These are phyloP conservation scores for Semotilus atromaculatus DNA, from an alignment of 2,797 vertebrate genomes.

Conservation along the genomic window DNA sequence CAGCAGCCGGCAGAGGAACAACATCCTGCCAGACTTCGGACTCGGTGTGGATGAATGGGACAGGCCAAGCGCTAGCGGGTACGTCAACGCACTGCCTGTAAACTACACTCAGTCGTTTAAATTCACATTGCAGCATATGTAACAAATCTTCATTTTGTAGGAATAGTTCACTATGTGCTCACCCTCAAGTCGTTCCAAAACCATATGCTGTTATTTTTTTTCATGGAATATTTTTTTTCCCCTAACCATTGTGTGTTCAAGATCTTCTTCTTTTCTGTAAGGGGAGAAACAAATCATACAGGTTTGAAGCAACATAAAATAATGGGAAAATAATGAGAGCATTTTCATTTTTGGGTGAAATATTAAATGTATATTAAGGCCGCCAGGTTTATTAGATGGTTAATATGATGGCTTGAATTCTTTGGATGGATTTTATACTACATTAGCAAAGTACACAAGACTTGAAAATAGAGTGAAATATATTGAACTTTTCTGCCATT, in stretches of 20 bases:
- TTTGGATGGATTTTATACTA: slow-evolving; percentile 1
- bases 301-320: background rate
- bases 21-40: slow-evolving; percentile 86
- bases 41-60: slow-evolving; percentile 94
- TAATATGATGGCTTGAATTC: slow-evolving; percentile 1
- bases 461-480: background rate
- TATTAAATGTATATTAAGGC: background rate
- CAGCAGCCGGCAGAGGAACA: slow-evolving; percentile 79
- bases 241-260: background rate
- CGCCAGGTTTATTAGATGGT: background rate
- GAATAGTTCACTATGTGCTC: background rate
- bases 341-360: background rate
- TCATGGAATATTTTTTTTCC: background rate
- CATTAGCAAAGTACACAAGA: slow-evolving; percentile 1
- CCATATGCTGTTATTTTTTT: background rate
- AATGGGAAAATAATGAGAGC: background rate
- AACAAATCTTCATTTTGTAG: background rate
- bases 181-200: background rate
- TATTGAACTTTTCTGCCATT: background rate
- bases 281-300: background rate
- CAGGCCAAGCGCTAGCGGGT: slow-evolving; percentile 85
- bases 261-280: background rate
- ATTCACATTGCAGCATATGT: background rate
- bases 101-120: background rate
- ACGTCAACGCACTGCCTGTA: slow-evolving; percentile 38